These are phyloP conservation scores for Diorhabda elongata DNA, from an alignment of 1,140 invertebrate species.

Conservation along the genomic window DNA sequence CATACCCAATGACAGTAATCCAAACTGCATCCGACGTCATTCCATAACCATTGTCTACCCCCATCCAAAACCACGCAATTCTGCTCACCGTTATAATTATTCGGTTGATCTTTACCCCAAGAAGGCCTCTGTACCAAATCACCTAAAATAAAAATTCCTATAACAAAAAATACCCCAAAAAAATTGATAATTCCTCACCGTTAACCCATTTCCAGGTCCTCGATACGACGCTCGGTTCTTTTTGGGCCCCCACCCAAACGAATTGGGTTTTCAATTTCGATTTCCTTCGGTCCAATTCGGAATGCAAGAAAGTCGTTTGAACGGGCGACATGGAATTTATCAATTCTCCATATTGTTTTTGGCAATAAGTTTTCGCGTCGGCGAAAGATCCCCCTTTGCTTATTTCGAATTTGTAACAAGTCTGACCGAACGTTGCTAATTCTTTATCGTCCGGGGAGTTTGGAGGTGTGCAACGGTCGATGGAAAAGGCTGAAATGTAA, in stretches of 20 bases:
- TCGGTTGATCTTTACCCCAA: slow-evolving; percentile 91
- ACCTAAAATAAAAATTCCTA: slow-evolving; percentile 49
- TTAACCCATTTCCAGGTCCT: slow-evolving; percentile 88
- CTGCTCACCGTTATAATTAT: slow-evolving; percentile 93
- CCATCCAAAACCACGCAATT: slow-evolving; percentile 90
- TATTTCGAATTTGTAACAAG: slow-evolving; percentile 84
- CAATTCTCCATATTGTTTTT: slow-evolving; percentile 72
- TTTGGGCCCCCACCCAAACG: slow-evolving; percentile 87
- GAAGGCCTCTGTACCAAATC: slow-evolving; percentile 71
- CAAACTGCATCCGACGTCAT: slow-evolving; percentile 90
- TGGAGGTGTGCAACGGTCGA: slow-evolving; percentile 68
- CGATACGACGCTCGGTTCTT: slow-evolving; percentile 76
- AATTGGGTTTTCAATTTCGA: slow-evolving; percentile 75
- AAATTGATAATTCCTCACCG: slow-evolving; percentile 55
- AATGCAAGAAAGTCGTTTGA: slow-evolving; percentile 67
- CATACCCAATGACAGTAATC: slow-evolving; percentile 92
- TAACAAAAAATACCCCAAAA: not conserved
- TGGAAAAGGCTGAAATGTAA: slow-evolving; percentile 65
- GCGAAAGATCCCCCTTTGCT: slow-evolving; percentile 76
- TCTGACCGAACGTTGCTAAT: slow-evolving; percentile 74
- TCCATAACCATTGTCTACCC: slow-evolving; percentile 85
- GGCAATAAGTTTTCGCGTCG: slow-evolving; percentile 70
- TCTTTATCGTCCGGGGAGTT: slow-evolving; percentile 69
- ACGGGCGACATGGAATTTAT: slow-evolving; percentile 70
- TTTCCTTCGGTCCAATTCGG: slow-evolving; percentile 77